Percentiles rank a stretch among this genome's conserved stretches.
These are phyloP conservation scores for Apotomis capreana DNA, from an alignment of 2,888 invertebrate species.

Conservation along the genomic window DNA sequence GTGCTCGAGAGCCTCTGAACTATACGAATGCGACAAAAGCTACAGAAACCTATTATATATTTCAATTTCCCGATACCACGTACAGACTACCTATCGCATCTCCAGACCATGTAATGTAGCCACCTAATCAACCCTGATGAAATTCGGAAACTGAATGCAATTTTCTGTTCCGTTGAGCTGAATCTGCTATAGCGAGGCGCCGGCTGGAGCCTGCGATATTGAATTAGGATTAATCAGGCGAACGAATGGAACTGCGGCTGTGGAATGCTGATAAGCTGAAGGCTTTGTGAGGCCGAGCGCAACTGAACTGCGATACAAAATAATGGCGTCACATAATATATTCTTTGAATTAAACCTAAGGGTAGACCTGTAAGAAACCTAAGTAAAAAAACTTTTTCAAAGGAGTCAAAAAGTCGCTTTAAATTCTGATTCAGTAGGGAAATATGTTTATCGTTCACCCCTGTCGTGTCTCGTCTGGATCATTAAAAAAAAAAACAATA, in stretches of 20 bases:
- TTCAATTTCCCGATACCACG: background rate
- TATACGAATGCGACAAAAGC: background rate
- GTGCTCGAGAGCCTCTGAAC: background rate
- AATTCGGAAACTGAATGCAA: slow-evolving; percentile 44
- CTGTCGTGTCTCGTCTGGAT: too few species aligned
- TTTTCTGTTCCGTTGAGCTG: slow-evolving; percentile 46
- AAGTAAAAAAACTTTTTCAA: too few species aligned
- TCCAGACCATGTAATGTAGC: slow-evolving; percentile 5
- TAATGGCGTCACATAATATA: background rate
- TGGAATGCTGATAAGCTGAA: slow-evolving; percentile 31
- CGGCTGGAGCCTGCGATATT: slow-evolving; percentile 22
- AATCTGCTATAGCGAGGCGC: slow-evolving; percentile 41
- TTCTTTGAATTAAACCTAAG: background rate
- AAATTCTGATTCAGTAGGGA: too few species aligned
- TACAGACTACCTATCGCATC: background rate
- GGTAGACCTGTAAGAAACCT: too few species aligned
- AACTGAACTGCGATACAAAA: background rate
- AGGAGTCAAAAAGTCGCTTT: too few species aligned
- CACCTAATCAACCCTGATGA: slow-evolving; percentile 7
- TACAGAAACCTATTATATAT: background rate
- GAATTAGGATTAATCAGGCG: slow-evolving; percentile 32
- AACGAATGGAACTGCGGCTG: slow-evolving; percentile 25
- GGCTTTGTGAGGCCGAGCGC: background rate
- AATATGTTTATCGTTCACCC: too few species aligned
- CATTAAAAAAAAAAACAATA: too few species aligned